A percentile compares a stretch with the other conserved stretches of the same genome.
phyloP scores from a whole-genome alignment of 2,888 invertebrate species.

The Eristalinus aeneus region DNA sequence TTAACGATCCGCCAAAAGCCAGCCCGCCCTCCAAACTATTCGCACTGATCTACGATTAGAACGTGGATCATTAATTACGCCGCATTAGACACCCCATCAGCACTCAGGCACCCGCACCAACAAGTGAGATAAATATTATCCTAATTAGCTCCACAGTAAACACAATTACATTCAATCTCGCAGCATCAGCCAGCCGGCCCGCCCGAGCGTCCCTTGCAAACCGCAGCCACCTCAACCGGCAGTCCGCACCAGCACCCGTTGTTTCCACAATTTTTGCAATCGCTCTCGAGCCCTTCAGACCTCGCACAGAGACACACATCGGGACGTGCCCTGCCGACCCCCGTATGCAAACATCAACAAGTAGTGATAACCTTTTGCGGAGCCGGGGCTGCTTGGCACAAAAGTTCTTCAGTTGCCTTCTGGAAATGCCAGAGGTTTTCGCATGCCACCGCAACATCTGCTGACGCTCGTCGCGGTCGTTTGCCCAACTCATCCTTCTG shows the following conservation, averaged over 20 bases:
- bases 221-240: not conserved
- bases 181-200: not conserved
- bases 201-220: not conserved
- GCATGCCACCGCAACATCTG: conserved; percentile 16
- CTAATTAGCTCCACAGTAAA: conserved; percentile 37
- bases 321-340: not conserved
- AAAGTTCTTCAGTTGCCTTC: conserved; percentile 32
- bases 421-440: conserved; percentile 39
- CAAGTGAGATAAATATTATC: conserved; percentile 30
- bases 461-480: not conserved
- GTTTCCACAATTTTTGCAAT: conserved; percentile 17
- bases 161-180: conserved; percentile 37
- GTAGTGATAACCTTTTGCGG: conserved; percentile 32
- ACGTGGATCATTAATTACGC: conserved; percentile 15
- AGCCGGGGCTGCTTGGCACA: not conserved
- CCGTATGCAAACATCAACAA: conserved; percentile 33
- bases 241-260: not conserved
- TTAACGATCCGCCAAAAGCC: conserved; percentile 24
- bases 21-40: not conserved
- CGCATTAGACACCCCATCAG: too few species aligned
- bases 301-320: not conserved
- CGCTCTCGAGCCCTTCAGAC: not conserved
- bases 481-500: not conserved
- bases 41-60: conserved; percentile 17
- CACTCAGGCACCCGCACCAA: not conserved